These are phyloP conservation scores for Cottoperca gobio DNA, from an alignment of 2,797 vertebrate genomes.

Conservation along the genomic window DNA sequence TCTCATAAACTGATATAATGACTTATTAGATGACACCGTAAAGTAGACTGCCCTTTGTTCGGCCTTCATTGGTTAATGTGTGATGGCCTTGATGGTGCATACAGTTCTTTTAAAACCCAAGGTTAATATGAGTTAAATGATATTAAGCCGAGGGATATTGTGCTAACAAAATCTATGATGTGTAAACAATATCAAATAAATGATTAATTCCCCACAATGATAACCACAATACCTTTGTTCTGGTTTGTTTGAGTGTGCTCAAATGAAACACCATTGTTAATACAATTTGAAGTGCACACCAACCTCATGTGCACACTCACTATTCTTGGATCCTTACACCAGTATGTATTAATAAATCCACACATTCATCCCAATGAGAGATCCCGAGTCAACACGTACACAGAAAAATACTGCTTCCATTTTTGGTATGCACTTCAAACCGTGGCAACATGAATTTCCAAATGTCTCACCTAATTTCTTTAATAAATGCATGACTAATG, in stretches of 20 bases:
- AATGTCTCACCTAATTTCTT: too few species aligned
- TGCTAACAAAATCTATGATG: too few species aligned
- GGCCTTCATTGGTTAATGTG: neutral
- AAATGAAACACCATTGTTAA: neutral
- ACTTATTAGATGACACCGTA: neutral
- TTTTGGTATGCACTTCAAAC: neutral
- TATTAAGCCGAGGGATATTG: too few species aligned
- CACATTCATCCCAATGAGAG: neutral
- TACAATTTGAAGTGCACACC: neutral
- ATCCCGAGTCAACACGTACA: neutral
- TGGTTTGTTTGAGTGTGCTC: neutral
- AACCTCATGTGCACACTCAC: neutral
- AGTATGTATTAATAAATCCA: neutral
- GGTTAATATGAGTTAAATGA: neutral
- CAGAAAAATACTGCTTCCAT: neutral
- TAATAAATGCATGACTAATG: neutral
- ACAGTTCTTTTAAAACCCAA: neutral
- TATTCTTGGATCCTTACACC: neutral
- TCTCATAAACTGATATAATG: neutral
- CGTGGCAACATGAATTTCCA: neutral
- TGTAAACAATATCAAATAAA: too few species aligned
- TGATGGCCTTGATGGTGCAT: neutral
- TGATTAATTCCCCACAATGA: too few species aligned
- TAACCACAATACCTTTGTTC: too few species aligned
- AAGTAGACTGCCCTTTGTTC: neutral